Base-by-base conservation (phyloP, 2,888 invertebrate species). In the Eretmocerus hayati region DNA sequence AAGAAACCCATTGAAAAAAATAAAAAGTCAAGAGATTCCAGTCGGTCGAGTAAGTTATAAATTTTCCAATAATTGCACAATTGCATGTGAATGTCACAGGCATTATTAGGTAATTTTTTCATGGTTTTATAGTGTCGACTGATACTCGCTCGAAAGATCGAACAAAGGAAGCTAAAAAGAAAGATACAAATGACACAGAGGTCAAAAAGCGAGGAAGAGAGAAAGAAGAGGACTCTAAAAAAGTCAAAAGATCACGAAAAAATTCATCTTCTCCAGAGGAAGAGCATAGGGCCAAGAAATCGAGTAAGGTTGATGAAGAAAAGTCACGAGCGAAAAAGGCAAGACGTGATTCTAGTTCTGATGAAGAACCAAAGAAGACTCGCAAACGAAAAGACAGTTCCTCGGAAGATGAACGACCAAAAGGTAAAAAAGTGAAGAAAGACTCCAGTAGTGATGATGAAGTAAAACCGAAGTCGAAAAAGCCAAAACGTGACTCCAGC, bases 361-460 rank as follows among this genome's bases (percentile, higher is more conserved):
- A 83, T 16, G 81, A 81, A 1, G 77, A 77, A 42, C 73, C 73
- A 19, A 80, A 78, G 60, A 80, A 80, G 60, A 74, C 74, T 9
- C 80, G 80, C 56, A 81, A 80, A 62, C 75, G 79, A 13, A 77
- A 78, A 53, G 79, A 79, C 51, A 80, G 80, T 30, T 79, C 79
- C 5, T 77, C 76, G 13, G 81, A 77, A 6, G 76, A 77, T 30
- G 79, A 79, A 6, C 74, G 74, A 42, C 73, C 75, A 13, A 76
- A 55, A 76, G 77, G 59, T 67, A 77, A 67, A 75, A 79, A 66
- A 44, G 57, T 64, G 0, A 62, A 65, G 19, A 71, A 69, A 40
- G 69, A 69, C 38, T 67, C 68, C 0, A 66, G 68, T 42, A 65
- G 67, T 40, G 71, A 71, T 13, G 71, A 71, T 15, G 71, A 70